Evolutionary conservation across 2,113 vertebrate species (phyloP).

Genomic region (Corvus moneduloides): DNA sequence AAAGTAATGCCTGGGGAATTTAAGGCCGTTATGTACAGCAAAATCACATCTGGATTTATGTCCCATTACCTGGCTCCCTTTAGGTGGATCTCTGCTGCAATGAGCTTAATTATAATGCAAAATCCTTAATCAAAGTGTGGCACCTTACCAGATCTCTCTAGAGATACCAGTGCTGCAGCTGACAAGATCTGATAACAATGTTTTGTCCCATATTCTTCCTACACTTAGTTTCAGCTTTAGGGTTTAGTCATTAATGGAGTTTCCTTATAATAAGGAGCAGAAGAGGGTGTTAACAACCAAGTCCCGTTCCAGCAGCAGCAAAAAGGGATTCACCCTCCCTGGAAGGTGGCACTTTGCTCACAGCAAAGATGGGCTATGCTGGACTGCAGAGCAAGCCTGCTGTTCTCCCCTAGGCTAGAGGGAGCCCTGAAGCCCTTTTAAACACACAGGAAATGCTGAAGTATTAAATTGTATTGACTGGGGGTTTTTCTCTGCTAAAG

Average conservation of each 20-base stretch:
- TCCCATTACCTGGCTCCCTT: not conserved
- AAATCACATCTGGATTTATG: not conserved
- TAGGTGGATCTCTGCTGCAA: not conserved
- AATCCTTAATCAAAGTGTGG: not conserved
- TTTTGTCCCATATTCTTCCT: slow-evolving; percentile 16
- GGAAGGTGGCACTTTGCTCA: not conserved
- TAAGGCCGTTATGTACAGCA: not conserved
- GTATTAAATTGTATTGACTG: not conserved
- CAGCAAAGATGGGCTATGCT: not conserved
- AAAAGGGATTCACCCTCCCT: not conserved
- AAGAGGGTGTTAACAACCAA: not conserved
- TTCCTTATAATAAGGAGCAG: not conserved
- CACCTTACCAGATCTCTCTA: not conserved
- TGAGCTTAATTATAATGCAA: not conserved
- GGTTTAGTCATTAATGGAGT: not conserved
- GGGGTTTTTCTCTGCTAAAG: not conserved
- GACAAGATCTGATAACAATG: not conserved
- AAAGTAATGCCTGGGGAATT: not conserved
- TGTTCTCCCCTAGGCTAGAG: not conserved
- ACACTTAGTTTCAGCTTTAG: not conserved
- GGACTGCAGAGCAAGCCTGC: not conserved
- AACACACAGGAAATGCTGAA: not conserved
- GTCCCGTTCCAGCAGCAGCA: not conserved
- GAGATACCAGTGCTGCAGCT: not conserved
- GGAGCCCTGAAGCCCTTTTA: not conserved